These are phyloP conservation scores for Anthophora plumipes DNA, from an alignment of 2,888 invertebrate species.

Conservation along the genomic window DNA sequence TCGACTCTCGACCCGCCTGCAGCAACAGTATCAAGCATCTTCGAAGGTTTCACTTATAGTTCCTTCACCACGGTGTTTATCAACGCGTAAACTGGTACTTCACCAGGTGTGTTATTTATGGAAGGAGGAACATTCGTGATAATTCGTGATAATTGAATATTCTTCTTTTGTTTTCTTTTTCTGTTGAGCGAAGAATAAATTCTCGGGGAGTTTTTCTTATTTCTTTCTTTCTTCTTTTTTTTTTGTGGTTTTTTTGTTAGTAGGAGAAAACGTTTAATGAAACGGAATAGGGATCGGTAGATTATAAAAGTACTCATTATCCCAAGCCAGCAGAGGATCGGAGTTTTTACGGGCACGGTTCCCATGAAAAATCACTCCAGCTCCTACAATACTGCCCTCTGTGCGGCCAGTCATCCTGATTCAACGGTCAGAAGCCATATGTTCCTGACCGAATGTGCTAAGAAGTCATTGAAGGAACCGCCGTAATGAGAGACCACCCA, in stretches of 20 bases:
- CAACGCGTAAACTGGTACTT: constrained; percentile 5
- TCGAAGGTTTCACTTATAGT: neutral
- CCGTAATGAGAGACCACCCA: constrained; percentile 75
- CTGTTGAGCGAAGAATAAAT: too few relatives aligned
- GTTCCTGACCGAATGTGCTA: constrained; percentile 69
- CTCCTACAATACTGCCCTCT: constrained; percentile 68
- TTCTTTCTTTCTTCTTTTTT: neutral
- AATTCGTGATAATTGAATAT: neutral
- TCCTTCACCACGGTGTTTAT: constrained; percentile 5
- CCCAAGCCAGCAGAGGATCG: constrained; percentile 12
- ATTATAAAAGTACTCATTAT: constrained; percentile 37
- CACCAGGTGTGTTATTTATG: neutral
- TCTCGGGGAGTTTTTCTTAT: neutral
- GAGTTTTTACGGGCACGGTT: constrained; percentile 61
- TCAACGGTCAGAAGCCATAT: constrained; percentile 70
- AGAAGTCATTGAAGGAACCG: constrained; percentile 72
- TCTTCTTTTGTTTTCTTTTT: too few relatives aligned
- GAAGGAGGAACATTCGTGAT: neutral
- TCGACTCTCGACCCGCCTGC: constrained; percentile 23
- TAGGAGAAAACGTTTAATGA: neutral
- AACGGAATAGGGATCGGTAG: neutral
- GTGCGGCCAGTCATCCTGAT: constrained; percentile 69
- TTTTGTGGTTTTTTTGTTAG: neutral
- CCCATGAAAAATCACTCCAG: constrained; percentile 69
- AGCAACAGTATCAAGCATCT: constrained; percentile 23